Conservation (phyloP, 2,797 vertebrate genomes). For the Amniataba percoides region DNA sequence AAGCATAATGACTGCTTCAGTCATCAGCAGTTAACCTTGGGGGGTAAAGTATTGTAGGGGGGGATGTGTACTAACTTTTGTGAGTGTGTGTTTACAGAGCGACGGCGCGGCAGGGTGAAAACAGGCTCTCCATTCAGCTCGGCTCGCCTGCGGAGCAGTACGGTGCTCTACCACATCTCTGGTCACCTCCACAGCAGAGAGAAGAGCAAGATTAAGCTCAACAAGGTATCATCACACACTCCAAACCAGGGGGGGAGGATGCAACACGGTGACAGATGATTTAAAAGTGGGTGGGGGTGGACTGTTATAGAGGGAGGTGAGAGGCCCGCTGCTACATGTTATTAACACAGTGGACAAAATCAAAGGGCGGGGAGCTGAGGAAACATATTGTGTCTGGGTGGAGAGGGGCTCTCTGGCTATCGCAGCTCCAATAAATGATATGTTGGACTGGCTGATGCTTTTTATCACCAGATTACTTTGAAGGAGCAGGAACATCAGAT, state of each 20-base stretch:
- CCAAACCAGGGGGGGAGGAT: constrained; percentile 12
- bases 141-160: constrained; percentile 90
- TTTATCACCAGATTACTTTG: not conserved
- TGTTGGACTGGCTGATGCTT: not conserved
- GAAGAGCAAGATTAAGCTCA: constrained; percentile 98
- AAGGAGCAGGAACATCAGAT: not conserved
- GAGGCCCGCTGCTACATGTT: constrained; percentile 10
- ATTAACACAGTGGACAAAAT: constrained; percentile 14
- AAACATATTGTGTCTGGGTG: not conserved
- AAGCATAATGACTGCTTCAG: constrained; percentile 63
- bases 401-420: not conserved
- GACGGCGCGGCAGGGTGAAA: constrained; percentile 90
- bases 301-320: constrained; percentile 19
- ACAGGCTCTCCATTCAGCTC: constrained; percentile 91
- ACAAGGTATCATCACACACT: constrained; percentile 87
- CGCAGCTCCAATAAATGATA: not conserved
- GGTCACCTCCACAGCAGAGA: constrained; percentile 96
- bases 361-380: not conserved
- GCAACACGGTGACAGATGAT: not conserved
- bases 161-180: constrained; percentile 97
- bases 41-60: constrained; percentile 61
- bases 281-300: constrained; percentile 16
- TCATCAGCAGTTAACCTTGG: constrained; percentile 63
- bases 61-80: constrained; percentile 23
- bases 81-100: constrained; percentile 85